Evolutionary conservation across 2,113 vertebrate species (phyloP).

Genomic region (Aepyceros melampus): DNA sequence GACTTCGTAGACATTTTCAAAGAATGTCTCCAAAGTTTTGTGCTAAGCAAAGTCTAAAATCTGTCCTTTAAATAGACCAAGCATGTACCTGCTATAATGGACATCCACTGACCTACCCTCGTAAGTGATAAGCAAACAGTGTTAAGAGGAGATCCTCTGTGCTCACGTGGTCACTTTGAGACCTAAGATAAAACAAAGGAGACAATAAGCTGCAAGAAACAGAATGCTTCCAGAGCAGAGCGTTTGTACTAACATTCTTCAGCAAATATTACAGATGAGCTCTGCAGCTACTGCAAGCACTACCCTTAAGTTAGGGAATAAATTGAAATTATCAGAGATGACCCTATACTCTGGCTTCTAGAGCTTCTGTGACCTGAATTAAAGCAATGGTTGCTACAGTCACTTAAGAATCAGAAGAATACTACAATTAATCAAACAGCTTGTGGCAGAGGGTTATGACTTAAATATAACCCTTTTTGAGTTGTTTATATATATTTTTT

Average conservation of each 20-base stretch:
- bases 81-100: not conserved
- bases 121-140: not conserved
- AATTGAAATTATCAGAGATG: not conserved
- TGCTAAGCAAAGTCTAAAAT: not conserved
- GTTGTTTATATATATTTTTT: not conserved
- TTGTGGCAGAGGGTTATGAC: not conserved
- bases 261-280: not conserved
- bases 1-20: not conserved
- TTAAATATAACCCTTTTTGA: not conserved
- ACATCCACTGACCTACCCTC: not conserved
- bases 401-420: not conserved
- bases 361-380: not conserved
- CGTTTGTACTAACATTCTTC: not conserved
- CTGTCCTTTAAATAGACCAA: not conserved
- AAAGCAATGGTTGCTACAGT: not conserved
- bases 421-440: not conserved
- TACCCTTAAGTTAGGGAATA: not conserved
- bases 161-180: not conserved
- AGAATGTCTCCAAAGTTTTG: not conserved
- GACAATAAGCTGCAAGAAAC: not conserved
- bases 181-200: slow-evolving; percentile 21
- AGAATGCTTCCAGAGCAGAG: not conserved
- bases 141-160: not conserved
- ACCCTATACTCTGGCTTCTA: not conserved
- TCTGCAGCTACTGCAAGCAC: not conserved